These are phyloP conservation scores for Aromia moschata DNA, from an alignment of 2,888 invertebrate species.

Conservation along the genomic window DNA sequence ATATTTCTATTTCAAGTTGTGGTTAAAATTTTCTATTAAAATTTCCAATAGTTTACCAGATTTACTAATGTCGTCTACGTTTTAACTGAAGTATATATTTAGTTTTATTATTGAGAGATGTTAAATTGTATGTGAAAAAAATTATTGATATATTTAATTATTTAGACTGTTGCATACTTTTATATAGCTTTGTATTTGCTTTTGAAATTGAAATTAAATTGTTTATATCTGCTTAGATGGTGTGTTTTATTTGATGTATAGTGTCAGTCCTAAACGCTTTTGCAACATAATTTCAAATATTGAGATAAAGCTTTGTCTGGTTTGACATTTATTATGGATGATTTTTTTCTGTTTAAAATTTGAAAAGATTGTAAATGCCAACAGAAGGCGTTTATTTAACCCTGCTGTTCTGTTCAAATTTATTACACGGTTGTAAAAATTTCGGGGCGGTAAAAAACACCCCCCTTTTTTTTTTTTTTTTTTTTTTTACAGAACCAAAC, in stretches of 20 bases:
- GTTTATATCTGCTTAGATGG: constrained; percentile 51
- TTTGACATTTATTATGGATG: no score
- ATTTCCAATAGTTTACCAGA: constrained; percentile 34
- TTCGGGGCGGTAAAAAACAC: no score
- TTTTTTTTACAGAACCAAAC: no score
- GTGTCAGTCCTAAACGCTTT: no score
- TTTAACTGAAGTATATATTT: constrained; percentile 22
- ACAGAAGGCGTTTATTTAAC: no score
- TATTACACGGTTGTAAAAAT: no score
- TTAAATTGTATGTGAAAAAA: constrained; percentile 39
- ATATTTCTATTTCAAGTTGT: constrained; percentile 25
- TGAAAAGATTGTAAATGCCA: no score
- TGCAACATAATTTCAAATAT: no score
- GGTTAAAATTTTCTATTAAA: constrained; percentile 26
- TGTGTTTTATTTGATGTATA: constrained; percentile 35
- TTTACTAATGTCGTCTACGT: constrained; percentile 27
- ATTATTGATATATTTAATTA: constrained; percentile 40
- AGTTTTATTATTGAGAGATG: constrained; percentile 34
- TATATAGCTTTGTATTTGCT: constrained; percentile 60
- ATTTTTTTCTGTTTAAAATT: no score
- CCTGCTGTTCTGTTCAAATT: no score
- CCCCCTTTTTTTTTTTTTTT: no score
- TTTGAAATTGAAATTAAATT: constrained; percentile 52
- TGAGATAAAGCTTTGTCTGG: no score
- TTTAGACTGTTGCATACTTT: constrained; percentile 58